These are phyloP conservation scores for Netta rufina DNA, from an alignment of 2,797 vertebrate species.

Conservation along the genomic window DNA sequence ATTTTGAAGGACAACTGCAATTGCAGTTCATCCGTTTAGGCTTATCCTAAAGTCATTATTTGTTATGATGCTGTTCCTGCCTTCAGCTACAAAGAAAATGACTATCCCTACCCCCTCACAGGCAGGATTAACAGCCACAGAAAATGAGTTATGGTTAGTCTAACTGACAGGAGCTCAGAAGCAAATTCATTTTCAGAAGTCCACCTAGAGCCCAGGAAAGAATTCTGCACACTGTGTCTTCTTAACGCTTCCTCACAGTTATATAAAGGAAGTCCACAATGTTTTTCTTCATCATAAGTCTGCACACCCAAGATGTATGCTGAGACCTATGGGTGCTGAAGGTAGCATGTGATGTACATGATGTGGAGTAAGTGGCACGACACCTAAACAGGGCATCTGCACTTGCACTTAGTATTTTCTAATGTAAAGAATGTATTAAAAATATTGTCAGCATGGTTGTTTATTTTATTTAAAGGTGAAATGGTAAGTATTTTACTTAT, in stretches of 20 bases:
- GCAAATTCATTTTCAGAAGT: constrained; percentile 53
- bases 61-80: constrained; percentile 64
- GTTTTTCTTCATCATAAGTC: not conserved
- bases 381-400: not conserved
- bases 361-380: not conserved
- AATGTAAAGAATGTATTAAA: not conserved
- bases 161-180: constrained; percentile 44
- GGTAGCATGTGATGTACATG: not conserved
- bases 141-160: constrained; percentile 56
- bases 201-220: constrained; percentile 43
- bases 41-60: constrained; percentile 70
- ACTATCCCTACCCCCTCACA: constrained; percentile 54
- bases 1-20: constrained; percentile 66
- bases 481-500: not conserved
- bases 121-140: constrained; percentile 58
- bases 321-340: not conserved
- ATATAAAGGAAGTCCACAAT: not conserved
- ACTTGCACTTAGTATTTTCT: rapidly evolving
- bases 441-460: not conserved
- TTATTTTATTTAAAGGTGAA: not conserved
- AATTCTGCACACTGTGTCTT: not conserved
- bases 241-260: not conserved
- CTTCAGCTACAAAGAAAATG: constrained; percentile 62
- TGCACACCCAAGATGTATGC: not conserved
- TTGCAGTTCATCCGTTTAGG: constrained; percentile 53